Evolutionary conservation across 1,140 invertebrate species (phyloP).

Genomic region (Orius laevigatus): DNA sequence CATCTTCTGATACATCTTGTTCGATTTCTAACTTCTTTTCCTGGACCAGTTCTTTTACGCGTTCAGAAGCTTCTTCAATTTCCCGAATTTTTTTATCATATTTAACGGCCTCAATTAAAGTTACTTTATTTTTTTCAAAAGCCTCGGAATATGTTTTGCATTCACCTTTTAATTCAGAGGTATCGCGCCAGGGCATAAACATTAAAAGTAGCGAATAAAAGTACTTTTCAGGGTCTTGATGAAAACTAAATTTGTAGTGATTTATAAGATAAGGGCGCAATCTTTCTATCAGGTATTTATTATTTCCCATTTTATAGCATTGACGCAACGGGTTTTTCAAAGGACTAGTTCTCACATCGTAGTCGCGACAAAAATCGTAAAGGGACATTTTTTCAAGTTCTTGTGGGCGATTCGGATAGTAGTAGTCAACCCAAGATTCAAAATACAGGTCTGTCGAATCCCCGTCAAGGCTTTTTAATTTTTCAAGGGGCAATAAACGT

Average conservation of each 20-base stretch:
- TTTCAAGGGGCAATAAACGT: slow-evolving; percentile 16
- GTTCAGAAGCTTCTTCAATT: no score
- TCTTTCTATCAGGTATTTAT: slow-evolving; percentile 9
- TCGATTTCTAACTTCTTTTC: no score
- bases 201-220: slow-evolving; percentile 9
- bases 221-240: slow-evolving; percentile 6
- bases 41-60: no score
- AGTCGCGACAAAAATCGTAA: not conserved
- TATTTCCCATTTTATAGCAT: not conserved
- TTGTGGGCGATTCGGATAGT: slow-evolving; percentile 20
- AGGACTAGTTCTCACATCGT: not conserved
- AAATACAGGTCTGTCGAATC: slow-evolving; percentile 22
- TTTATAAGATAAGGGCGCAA: slow-evolving; percentile 4
- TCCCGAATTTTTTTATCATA: no score
- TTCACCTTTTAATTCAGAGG: no score
- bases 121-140: no score
- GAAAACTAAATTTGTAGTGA: slow-evolving; percentile 4
- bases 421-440: slow-evolving; percentile 19
- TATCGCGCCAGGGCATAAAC: slow-evolving; percentile 7
- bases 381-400: slow-evolving; percentile 16
- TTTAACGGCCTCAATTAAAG: no score
- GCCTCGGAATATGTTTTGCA: no score
- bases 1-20: no score
- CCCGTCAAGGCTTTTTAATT: slow-evolving; percentile 19
- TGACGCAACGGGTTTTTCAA: not conserved